phyloP scores from a whole-genome alignment of 1,140 invertebrate genomes.

The Matsumurasca onukii region DNA sequence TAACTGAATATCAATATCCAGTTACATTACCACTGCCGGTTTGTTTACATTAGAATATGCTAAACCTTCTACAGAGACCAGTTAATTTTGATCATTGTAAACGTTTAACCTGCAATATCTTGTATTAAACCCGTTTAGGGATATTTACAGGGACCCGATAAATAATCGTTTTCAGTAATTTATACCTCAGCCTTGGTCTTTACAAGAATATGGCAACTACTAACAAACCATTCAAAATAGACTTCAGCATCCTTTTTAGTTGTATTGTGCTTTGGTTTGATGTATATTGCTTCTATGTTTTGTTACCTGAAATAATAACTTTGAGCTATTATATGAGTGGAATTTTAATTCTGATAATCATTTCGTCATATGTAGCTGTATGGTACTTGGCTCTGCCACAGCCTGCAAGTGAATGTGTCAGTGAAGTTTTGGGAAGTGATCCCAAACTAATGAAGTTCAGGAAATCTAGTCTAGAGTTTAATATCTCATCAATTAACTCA shows the following conservation, averaged over 20 bases:
- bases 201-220: not conserved
- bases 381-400: constrained; percentile 14
- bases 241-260: not conserved
- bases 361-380: not conserved
- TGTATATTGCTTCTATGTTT: not conserved
- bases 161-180: not conserved
- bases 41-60: not conserved
- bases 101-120: no score
- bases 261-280: not conserved
- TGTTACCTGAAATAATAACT: constrained; percentile 2
- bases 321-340: not conserved
- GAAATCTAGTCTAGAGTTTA: not conserved
- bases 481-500: not conserved
- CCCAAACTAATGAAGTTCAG: constrained; percentile 3
- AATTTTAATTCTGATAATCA: not conserved
- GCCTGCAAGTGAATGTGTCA: not conserved
- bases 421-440: constrained; percentile 11
- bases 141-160: not conserved
- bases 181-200: no score
- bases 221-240: constrained; percentile 2
- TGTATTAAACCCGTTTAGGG: not conserved
- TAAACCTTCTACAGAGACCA: not conserved
- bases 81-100: not conserved
- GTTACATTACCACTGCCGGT: not conserved
- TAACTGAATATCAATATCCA: not conserved